Evolutionary conservation across 30 jellyfish, hydroid and myxozoan species (phyloP), one percentile per base, ranked within the genome.

Genomic region (Calvadosia cruxmelitensis): DNA sequence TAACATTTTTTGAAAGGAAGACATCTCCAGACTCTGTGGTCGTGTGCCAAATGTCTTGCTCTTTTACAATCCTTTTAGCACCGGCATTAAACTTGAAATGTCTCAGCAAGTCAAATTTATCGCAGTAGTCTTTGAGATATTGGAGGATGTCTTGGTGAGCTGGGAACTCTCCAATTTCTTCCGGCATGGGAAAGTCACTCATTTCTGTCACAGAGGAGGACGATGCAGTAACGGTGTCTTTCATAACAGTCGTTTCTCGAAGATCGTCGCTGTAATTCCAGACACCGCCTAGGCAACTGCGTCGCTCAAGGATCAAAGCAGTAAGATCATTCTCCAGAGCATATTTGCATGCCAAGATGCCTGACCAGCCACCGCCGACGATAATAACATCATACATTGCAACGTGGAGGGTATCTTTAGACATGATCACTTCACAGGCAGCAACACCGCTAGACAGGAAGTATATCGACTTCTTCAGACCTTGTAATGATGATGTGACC

Each of bases 181-280:
- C 77, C 35, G 90, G 93, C 95, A 85, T 85, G 16, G 93, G 95
- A 63, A 85, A 85, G 50, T 85, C 95, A 50, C 95, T 85, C 80
- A 85, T 73, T 68, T 85, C 95, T 2, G 95, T 85, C 15, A 82
- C 84, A 3, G 95, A 31, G 16, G 93, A 49, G 28, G 95, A 85
- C 1, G 93, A 78, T 27, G 95, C 72, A 16, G 89, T 73, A 29
- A 78, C 30, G 24, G 95, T 69, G 16, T 73, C 67, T 71, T 73
- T 69, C 95, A 85, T 85, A 29, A 85, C 95, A 0, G 95, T 78
- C 15, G 93, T 66, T n/a, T 64, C 32, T n/a, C 65, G 48, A 7
- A 84, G 78, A 52, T 78, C 90, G 23, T 78, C 81, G 2, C 90
- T 52, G 76, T 30, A 85, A 53, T 72, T 75, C 95, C 95, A 85